Evolutionary conservation across 2,113 vertebrate genomes (phyloP), one percentile per base, ranked within the genome.

Genomic region (Laticauda colubrina): DNA sequence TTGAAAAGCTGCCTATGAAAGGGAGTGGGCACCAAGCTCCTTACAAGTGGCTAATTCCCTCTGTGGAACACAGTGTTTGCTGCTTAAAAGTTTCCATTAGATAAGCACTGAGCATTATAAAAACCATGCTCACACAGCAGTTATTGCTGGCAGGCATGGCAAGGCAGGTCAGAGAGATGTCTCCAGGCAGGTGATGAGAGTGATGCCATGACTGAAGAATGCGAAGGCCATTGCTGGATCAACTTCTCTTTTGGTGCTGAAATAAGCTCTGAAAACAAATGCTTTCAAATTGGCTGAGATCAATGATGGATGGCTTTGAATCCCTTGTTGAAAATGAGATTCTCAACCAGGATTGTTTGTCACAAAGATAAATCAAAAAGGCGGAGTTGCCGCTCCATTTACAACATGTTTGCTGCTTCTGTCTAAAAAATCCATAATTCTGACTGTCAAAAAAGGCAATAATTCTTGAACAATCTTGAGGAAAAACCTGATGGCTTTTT

Each of bases 211-310:
- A 75, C 92, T 23, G 1, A 64, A 89, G 61, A 88, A 92, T 57
- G 94, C 89, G 61, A 51, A 94, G 75, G 95, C 87, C 18, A 64
- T 64, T 64, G 87, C 90, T 91, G 1, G 87, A 91, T 90, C 14
- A 1, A 91, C 88, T 95, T 92, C 89, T 94, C 93, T 92, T 5
- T 88, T 5, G 86, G 91, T 48, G 90, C 85, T 53, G 94, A 96
- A 96, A 94, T 26, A 94, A 26, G 4, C 88, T 94, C 96, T 93
- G 94, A 86, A 94, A 96, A 85, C 20, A 93, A 93, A 92, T 93
- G 57, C 88, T 51, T 92, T 86, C 93, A 45, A 7, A 85, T 94
- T 3, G 7, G 12, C 64, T 93, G 91, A 75, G 88, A 91, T 95
- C 92, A 88, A 81, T 0, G 1, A 95, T 10, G 21, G 29, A 1